Percentiles rank a stretch among this genome's conserved stretches.
Conservation (phyloP, 2,113 vertebrate genomes). For the Siniperca knerii region DNA sequence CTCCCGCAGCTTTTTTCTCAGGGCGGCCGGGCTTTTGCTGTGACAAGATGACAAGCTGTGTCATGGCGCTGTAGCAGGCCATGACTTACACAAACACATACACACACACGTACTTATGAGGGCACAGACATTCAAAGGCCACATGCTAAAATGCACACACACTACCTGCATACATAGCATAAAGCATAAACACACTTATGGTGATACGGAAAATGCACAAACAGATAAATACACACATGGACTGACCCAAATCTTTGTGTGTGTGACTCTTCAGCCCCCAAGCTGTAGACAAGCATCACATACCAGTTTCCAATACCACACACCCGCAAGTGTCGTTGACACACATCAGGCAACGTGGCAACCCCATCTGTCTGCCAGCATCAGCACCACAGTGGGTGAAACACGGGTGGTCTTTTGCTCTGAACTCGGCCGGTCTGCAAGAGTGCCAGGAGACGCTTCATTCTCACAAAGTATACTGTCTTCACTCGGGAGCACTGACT, state of each 20-base stretch:
- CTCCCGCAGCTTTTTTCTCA: conserved; percentile 64
- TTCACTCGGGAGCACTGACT: conserved; percentile 15
- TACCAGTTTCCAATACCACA: conserved; percentile 46
- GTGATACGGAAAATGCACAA: not conserved
- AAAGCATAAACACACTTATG: not conserved
- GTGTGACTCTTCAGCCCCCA: conserved; percentile 38
- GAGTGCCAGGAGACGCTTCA: conserved; percentile 16
- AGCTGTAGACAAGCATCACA: conserved; percentile 52
- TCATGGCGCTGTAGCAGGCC: conserved; percentile 57
- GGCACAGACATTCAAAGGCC: conserved; percentile 39
- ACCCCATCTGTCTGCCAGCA: conserved; percentile 61
- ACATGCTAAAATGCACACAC: conserved; percentile 29
- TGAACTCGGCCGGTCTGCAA: not conserved
- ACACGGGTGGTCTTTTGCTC: conserved; percentile 31
- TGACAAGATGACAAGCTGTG: conserved; percentile 73
- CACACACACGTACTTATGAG: not conserved
- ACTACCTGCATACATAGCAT: conserved; percentile 4
- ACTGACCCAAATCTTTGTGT: conserved; percentile 22
- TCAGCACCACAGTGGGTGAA: conserved; percentile 42
- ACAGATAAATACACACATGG: not conserved
- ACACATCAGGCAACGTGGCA: conserved; percentile 47
- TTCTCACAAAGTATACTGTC: conserved; percentile 9
- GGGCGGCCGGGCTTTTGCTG: conserved; percentile 49
- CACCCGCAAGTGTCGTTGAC: conserved; percentile 58
- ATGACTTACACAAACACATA: conserved; percentile 38